These are phyloP conservation scores for Ischnura elegans DNA, from an alignment of 2,888 invertebrate species.

Conservation along the genomic window DNA sequence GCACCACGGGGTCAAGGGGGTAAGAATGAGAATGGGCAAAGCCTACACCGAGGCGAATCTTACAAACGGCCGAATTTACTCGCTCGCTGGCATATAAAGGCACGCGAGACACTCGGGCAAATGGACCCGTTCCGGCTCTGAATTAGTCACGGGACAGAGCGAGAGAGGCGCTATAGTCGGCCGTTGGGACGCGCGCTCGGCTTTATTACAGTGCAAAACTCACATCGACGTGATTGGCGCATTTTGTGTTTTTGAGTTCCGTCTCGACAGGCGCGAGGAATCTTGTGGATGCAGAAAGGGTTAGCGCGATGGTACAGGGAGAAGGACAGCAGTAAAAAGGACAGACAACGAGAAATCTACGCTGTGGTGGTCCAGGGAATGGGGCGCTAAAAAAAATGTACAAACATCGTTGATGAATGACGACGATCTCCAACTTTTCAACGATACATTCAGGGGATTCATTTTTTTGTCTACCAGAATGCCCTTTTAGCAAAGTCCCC, in stretches of 20 bases:
- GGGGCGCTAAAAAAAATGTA: background rate
- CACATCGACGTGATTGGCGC: slow-evolving; percentile 4
- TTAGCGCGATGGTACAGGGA: background rate
- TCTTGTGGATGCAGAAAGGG: background rate
- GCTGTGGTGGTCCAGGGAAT: background rate
- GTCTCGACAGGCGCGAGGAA: background rate
- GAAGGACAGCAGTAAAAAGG: background rate
- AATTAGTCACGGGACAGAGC: background rate
- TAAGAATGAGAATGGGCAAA: background rate
- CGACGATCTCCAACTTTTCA: no score
- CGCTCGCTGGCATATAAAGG: background rate
- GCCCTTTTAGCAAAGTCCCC: no score
- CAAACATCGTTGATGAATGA: background rate
- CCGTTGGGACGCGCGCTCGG: background rate
- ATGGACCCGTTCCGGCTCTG: background rate
- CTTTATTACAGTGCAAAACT: background rate
- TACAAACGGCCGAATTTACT: background rate
- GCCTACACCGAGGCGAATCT: background rate
- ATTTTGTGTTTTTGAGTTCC: background rate
- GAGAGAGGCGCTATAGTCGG: background rate
- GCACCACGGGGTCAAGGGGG: background rate
- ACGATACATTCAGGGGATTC: no score
- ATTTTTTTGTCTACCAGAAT: no score
- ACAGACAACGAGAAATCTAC: background rate
- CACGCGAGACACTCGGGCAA: background rate